A percentile compares a stretch with the other conserved stretches of the same genome.
Evolutionary conservation across 2,797 vertebrate species (phyloP).

Genomic region (Eospalax fontanierii): DNA sequence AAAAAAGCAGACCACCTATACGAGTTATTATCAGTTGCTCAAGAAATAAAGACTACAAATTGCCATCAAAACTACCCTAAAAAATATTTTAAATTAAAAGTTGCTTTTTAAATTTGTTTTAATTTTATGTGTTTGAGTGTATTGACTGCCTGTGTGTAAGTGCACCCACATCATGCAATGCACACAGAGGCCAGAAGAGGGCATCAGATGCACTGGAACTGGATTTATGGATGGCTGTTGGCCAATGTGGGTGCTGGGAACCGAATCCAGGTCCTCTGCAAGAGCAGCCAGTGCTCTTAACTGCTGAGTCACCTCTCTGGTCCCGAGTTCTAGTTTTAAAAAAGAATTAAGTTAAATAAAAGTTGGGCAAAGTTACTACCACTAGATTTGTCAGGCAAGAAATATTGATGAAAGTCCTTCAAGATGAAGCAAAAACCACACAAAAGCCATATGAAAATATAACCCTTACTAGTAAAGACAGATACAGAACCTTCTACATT

Average conservation of each 20-base stretch:
- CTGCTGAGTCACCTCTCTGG: too few species aligned
- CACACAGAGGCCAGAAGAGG: too few species aligned
- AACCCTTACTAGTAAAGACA: background rate
- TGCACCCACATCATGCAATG: too few species aligned
- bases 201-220: too few species aligned
- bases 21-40: background rate
- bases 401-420: background rate
- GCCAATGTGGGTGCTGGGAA: too few species aligned
- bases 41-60: background rate
- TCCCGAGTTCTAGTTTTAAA: background rate
- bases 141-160: too few species aligned
- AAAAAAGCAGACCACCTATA: background rate
- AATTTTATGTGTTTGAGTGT: too few species aligned
- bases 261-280: too few species aligned
- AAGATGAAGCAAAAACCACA: background rate
- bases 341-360: background rate
- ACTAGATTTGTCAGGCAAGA: background rate
- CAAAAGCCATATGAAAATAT: background rate
- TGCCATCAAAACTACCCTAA: background rate
- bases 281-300: too few species aligned
- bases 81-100: background rate
- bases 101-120: background rate
- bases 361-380: background rate
- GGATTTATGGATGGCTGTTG: too few species aligned
- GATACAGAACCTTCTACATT: background rate